phyloP scores from a whole-genome alignment of 2,113 vertebrate species.

The Phyllostomus hastatus region DNA sequence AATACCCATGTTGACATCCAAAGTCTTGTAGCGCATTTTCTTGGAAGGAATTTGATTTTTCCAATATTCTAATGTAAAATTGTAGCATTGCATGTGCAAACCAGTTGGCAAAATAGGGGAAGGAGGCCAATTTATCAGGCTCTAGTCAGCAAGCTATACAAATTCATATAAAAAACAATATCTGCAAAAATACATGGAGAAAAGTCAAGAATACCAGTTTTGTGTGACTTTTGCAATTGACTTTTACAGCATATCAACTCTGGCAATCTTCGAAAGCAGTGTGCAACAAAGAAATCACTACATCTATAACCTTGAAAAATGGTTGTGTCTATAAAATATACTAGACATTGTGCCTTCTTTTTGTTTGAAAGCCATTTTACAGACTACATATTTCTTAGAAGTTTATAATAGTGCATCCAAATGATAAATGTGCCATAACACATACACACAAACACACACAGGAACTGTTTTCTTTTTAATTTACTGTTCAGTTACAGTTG shows the following conservation, averaged over 20 bases:
- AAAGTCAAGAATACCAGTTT: slow-evolving; percentile 40
- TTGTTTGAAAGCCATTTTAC: slow-evolving; percentile 31
- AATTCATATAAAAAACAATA: slow-evolving; percentile 48
- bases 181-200: slow-evolving; percentile 36
- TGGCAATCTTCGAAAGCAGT: slow-evolving; percentile 70
- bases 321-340: slow-evolving; percentile 55
- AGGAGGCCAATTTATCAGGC: slow-evolving; percentile 41
- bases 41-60: slow-evolving; percentile 42
- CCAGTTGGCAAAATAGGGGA: not conserved
- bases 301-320: slow-evolving; percentile 72
- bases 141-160: slow-evolving; percentile 43
- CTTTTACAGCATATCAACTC: slow-evolving; percentile 71
- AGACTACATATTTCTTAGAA: not conserved
- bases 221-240: slow-evolving; percentile 66
- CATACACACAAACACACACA: not conserved
- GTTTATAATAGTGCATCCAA: not conserved
- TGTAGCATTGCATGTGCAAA: not conserved
- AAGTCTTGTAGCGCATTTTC: slow-evolving; percentile 11
- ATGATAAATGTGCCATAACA: not conserved
- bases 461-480: not conserved
- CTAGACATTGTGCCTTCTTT: slow-evolving; percentile 16
- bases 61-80: slow-evolving; percentile 10
- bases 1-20: slow-evolving; percentile 43
- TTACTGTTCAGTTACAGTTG: no score
- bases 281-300: slow-evolving; percentile 75